Evolutionary conservation across 2,113 vertebrate species (phyloP).

Genomic region (Trogon surrucura): DNA sequence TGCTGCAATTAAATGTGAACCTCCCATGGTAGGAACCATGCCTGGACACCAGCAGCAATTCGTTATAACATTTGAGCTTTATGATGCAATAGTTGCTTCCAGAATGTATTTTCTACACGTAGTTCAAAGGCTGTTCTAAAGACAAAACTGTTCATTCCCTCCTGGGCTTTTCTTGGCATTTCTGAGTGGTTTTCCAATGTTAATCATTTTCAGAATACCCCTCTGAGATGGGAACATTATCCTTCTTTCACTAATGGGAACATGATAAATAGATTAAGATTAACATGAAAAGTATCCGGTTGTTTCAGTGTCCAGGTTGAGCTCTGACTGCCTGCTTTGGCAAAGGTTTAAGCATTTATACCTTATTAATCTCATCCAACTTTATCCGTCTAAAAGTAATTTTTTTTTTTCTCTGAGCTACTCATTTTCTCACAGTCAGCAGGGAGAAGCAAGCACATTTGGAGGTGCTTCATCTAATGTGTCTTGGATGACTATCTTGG

Average conservation of each 20-base stretch:
- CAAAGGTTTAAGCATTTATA: neutral
- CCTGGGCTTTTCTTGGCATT: neutral
- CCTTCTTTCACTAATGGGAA: neutral
- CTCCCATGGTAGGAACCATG: neutral
- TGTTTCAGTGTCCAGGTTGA: neutral
- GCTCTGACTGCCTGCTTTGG: neutral
- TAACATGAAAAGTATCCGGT: neutral
- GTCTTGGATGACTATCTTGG: neutral
- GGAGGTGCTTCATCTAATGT: neutral
- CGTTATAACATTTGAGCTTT: neutral
- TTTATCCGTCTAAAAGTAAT: neutral
- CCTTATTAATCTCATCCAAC: neutral
- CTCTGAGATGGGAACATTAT: neutral
- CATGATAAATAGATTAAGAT: neutral
- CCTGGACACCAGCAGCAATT: neutral
- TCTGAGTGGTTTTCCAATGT: neutral
- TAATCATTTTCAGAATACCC: neutral
- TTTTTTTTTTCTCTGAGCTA: neutral
- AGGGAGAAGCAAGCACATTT: neutral
- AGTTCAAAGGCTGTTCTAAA: neutral
- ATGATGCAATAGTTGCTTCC: neutral
- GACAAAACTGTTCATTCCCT: neutral
- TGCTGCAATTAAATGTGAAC: neutral
- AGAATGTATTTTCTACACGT: neutral
- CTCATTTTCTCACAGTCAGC: neutral